Evolutionary conservation across 2,113 vertebrate genomes (phyloP).

Genomic region (Dipodomys stephensi): DNA sequence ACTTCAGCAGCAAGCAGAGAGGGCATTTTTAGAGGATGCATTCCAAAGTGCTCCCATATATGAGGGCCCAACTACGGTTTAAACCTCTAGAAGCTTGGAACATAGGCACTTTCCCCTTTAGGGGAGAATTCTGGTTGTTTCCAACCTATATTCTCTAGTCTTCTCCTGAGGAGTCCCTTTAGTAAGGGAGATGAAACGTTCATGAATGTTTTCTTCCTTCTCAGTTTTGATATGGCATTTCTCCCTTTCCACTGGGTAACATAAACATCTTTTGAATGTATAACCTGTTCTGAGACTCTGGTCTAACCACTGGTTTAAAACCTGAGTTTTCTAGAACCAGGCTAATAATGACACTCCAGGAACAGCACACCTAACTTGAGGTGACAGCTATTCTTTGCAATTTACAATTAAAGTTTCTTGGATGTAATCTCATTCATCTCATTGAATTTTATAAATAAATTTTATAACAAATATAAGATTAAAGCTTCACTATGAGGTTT

Average conservation of each 20-base stretch:
- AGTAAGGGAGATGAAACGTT: not conserved
- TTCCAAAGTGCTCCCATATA: not conserved
- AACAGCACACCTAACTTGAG: not conserved
- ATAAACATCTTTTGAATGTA: not conserved
- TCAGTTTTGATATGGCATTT: not conserved
- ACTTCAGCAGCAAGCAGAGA: not conserved
- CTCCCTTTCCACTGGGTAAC: not conserved
- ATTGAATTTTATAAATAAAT: conserved; percentile 14
- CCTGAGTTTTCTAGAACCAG: conserved; percentile 15
- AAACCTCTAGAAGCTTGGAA: not conserved
- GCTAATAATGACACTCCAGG: not conserved
- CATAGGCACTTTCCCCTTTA: not conserved
- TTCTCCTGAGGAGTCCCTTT: conserved; percentile 20
- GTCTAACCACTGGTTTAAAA: not conserved
- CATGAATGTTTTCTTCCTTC: not conserved
- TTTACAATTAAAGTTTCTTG: not conserved
- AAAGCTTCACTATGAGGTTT: not conserved
- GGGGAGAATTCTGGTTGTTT: not conserved
- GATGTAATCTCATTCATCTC: not conserved
- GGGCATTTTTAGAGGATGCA: not conserved
- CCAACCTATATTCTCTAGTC: not conserved
- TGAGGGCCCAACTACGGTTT: not conserved
- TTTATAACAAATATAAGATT: not conserved
- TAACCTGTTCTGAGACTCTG: not conserved
- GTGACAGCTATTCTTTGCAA: not conserved